A percentile compares a stretch with the other conserved stretches of the same genome.
These are phyloP conservation scores for Meriones psammophilus DNA, from an alignment of 2,797 vertebrate species.

Conservation along the genomic window DNA sequence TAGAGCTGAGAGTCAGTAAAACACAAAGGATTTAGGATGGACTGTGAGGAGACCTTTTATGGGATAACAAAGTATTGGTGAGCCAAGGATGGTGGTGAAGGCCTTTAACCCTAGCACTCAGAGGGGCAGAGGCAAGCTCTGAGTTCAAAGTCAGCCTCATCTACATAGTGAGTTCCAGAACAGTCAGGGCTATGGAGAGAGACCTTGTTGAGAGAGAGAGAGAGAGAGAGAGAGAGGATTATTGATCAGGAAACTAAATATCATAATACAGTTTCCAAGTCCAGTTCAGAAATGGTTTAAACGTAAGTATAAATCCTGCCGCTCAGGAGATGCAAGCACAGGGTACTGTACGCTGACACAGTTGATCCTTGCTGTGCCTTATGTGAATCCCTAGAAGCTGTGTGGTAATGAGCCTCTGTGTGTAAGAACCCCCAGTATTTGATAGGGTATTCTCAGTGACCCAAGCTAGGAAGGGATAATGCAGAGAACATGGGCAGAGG, in stretches of 20 bases:
- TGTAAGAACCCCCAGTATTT: neutral
- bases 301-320: neutral
- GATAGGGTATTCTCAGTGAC: neutral
- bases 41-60: neutral
- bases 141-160: neutral
- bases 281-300: conserved; percentile 38
- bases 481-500: neutral
- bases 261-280: neutral
- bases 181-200: neutral
- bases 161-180: neutral
- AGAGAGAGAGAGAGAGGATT: neutral
- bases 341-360: neutral
- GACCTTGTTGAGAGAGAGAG: neutral
- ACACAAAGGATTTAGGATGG: neutral
- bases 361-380: neutral
- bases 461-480: neutral
- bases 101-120: neutral
- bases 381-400: neutral
- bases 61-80: neutral
- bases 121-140: neutral
- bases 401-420: no score
- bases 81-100: neutral
- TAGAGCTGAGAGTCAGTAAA: neutral
- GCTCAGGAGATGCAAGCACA: neutral
- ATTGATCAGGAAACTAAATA: conserved; percentile 1